phyloP scores from a whole-genome alignment of 2,888 invertebrate genomes.

The Troglohyphantes excavatus region DNA sequence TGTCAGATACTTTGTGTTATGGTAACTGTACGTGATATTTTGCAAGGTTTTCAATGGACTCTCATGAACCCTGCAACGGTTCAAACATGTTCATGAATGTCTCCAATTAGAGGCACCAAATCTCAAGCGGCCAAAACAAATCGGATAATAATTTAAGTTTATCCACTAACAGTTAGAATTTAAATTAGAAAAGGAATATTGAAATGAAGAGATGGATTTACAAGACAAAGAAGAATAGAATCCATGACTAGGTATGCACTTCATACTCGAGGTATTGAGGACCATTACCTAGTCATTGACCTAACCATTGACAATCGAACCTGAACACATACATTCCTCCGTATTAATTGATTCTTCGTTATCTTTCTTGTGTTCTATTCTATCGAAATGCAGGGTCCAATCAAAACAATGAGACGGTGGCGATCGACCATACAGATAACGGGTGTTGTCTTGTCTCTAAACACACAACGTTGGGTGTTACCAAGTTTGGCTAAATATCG shows the following conservation, averaged over 20 bases:
- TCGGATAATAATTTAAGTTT: no score
- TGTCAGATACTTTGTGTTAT: no score
- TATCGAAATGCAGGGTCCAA: conserved; percentile 18
- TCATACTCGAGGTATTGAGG: not conserved
- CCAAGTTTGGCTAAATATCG: not conserved
- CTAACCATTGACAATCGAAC: conserved; percentile 17
- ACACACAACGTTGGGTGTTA: not conserved
- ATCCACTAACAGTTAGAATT: not conserved
- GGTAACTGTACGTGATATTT: no score
- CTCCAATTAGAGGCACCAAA: no score
- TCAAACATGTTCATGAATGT: no score
- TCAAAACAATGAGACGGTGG: conserved; percentile 39
- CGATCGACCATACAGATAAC: conserved; percentile 20
- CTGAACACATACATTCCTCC: not conserved
- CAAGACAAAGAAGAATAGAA: no score
- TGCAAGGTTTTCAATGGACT: no score
- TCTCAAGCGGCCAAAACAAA: no score
- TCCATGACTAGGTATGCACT: not conserved
- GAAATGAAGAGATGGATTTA: not conserved
- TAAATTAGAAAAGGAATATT: not conserved
- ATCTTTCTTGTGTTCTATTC: not conserved
- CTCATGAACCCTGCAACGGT: no score
- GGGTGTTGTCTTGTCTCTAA: not conserved
- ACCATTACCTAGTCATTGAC: conserved; percentile 14
- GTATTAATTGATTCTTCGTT: conserved; percentile 62